phyloP scores from a whole-genome alignment of 35 echinoderm and acorn worm genomes.

The Diadema setosum region DNA sequence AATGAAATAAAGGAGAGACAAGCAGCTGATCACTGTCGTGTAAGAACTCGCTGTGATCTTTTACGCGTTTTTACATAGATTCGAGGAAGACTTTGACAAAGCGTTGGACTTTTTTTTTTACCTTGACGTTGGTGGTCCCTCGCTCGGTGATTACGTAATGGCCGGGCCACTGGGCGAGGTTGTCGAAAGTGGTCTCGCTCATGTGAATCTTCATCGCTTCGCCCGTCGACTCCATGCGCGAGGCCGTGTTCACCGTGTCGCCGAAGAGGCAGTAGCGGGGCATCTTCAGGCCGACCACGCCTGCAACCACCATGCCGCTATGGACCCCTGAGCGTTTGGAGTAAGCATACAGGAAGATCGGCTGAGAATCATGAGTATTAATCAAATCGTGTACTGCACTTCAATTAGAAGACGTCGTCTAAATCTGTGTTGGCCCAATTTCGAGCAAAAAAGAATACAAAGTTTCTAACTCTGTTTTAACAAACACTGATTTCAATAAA shows the following conservation, averaged over 20 bases:
- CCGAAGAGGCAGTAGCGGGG: constrained; percentile 97
- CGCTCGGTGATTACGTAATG: constrained; percentile 63
- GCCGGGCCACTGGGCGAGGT: constrained; percentile 36
- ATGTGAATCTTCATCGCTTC: constrained; percentile 80
- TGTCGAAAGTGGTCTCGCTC: constrained; percentile 64
- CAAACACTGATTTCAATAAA: too few relatives aligned
- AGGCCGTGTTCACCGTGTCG: constrained; percentile 94
- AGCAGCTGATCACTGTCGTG: background rate
- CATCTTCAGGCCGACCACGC: constrained; percentile 97
- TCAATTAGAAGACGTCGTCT: too few relatives aligned
- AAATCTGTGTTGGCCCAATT: too few relatives aligned
- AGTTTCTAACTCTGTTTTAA: too few relatives aligned
- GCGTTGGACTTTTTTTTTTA: background rate
- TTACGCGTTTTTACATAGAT: too few relatives aligned
- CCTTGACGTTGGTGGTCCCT: constrained; percentile 67
- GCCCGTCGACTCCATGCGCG: constrained; percentile 84
- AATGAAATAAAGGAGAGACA: background rate
- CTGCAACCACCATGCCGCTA: constrained; percentile 88
- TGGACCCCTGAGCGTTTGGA: too few relatives aligned
- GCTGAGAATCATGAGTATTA: too few relatives aligned
- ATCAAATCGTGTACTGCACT: too few relatives aligned
- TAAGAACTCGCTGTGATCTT: background rate
- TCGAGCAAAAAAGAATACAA: too few relatives aligned
- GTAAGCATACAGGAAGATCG: too few relatives aligned
- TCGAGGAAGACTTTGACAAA: too few relatives aligned